Evolutionary conservation across 2,113 vertebrate species (phyloP), one percentile per base, ranked within the genome.

Genomic region (Paracanthobrama guichenoti): DNA sequence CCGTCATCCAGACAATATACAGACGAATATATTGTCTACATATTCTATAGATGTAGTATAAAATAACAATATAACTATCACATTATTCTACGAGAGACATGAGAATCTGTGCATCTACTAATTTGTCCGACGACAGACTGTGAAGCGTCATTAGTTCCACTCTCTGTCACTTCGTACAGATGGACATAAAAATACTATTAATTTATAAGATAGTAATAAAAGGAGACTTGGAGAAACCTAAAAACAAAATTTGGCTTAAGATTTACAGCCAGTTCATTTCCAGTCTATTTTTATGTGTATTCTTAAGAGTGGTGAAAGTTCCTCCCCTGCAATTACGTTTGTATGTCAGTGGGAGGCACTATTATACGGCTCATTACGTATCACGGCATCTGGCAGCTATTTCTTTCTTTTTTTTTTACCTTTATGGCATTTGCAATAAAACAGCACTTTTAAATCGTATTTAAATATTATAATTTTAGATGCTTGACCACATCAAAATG

Each of bases 101-200:
- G 13, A 48, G 14, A 74, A 31, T 14, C 18, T 10, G 78, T 80
- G 60, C 44, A 66, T 13, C 60, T 12, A 2, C 4, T 50, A 22
- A 22, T 80, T 22, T 28, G 78, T 67, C 78, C 78, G 60, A 80
- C 6, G 59, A 67, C 10, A 13, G 14, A 31, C n/a, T 14, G 39
- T 39, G 8, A 50, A 67, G 26, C 14, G 16, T 13, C 11, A 50
- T 80, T 67, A 22, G 78, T 80, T 80, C 78, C 78, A 6, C 60
- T 80, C 53, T 79, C 2, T 74, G 10, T 48, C 3, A 4, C n/a
- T 64, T 42, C 8, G 12, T 31, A 28, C 7, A 76, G 18, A 35
- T 18, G 8, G 2, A 2, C 0, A 28, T 5, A 24, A 5, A 73
- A 48, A 28, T 18, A 35, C 2, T 55, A 14, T 59, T 53, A 9